Base-by-base conservation (phyloP, 1,140 invertebrate species). In the Gonioctena quinquepunctata region DNA sequence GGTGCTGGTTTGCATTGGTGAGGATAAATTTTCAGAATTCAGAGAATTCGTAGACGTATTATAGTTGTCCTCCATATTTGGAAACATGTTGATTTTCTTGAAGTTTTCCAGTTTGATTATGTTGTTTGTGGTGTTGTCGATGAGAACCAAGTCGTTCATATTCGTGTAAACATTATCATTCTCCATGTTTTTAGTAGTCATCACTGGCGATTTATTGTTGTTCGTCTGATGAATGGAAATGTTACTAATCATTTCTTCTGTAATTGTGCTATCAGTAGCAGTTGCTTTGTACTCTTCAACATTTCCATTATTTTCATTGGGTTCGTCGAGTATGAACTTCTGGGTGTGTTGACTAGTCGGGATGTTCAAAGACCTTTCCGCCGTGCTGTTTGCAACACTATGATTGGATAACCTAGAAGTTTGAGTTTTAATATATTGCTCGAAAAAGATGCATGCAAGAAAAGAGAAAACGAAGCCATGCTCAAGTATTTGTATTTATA, bases 1-100 rank as follows among this genome's bases (percentile, higher is more conserved):
- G 1, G 82, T 81, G 63, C 82, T 83, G n/a, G 82, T 83, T 71
- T 82, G 82, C 80, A 83, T 82, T 11, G 82, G 81, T 19, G 82
- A 83, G 16, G 80, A 82, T 49, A 82, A 76, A 74, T 83, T 83
- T 19, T 83, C 82, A 1, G 81, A 82, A 63, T 80, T 80, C 19
- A 82, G 71, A 3, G 82, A 83, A 73, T 82, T 82, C 11, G 75
- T 78, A n/a, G 81, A 82, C 60, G 77, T 81, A 42, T 81, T 79
- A 28, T 79, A 78, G 59, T 81, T 77, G 22, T 79, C 79, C 48
- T 80, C 76, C 16, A 69, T 68, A n/a, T 73, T 77, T 19, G 77
- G 62, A 16, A 80, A 71, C n/a, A 76, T 66, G 33, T 78, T 73
- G 2, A 76, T 73, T 64, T 78, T 78, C 27, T 78, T 78, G 60